Evolutionary conservation across 2,797 vertebrate species (phyloP).

Genomic region (Nannoperca obscura): DNA sequence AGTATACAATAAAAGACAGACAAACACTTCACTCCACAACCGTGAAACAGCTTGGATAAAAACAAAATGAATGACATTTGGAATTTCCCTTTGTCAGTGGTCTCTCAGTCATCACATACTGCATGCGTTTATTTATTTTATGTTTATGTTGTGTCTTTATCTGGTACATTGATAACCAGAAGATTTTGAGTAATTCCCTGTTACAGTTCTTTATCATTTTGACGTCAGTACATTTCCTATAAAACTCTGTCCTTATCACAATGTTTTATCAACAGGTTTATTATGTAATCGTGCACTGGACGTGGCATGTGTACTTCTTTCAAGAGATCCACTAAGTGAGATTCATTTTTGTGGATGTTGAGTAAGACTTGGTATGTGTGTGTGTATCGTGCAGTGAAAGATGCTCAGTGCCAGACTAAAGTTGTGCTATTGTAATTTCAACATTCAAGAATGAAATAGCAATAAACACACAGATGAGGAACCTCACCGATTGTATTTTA

Average conservation of each 20-base stretch:
- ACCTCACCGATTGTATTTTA: not conserved
- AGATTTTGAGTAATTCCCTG: not conserved
- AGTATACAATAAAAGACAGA: not conserved
- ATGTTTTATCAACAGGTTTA: not conserved
- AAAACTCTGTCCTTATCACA: not conserved
- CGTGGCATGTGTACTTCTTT: not conserved
- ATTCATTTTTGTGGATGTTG: slow-evolving; percentile 16
- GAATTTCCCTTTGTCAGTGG: slow-evolving; percentile 33
- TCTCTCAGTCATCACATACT: slow-evolving; percentile 5
- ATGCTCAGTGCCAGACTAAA: not conserved
- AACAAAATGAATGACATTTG: slow-evolving; percentile 24
- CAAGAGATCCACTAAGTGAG: slow-evolving; percentile 3
- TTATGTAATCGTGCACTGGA: not conserved
- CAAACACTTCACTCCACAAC: not conserved
- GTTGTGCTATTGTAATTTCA: not conserved
- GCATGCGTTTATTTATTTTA: not conserved
- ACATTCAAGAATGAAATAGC: not conserved
- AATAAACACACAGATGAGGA: not conserved
- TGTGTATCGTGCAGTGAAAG: slow-evolving; percentile 24
- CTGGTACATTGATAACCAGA: not conserved
- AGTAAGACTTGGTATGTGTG: slow-evolving; percentile 26
- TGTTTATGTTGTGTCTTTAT: not conserved
- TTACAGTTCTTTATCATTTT: not conserved
- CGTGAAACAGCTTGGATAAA: not conserved
- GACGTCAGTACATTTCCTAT: not conserved